Conservation (phyloP, 2,888 invertebrate species). For the Polyommatus icarus region DNA sequence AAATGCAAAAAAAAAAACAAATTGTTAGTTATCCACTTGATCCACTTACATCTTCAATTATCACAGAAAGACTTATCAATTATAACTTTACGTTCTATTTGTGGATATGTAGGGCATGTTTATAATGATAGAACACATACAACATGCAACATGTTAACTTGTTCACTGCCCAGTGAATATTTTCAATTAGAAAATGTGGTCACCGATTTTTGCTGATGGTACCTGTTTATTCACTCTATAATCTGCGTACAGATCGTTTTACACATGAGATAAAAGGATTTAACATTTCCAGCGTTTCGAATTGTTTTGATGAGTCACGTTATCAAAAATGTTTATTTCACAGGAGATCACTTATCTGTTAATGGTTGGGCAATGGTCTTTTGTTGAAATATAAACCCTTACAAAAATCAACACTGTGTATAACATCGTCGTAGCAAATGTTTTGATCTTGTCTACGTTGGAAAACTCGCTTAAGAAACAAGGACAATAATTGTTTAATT, state of each 20-base stretch:
- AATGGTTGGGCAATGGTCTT: neutral
- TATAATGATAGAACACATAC: neutral
- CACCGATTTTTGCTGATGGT: neutral
- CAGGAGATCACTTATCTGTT: conserved; percentile 1
- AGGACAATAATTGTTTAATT: too few relatives aligned
- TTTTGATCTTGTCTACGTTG: neutral
- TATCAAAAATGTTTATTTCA: neutral
- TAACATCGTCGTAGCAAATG: neutral
- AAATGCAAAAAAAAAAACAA: neutral
- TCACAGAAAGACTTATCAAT: neutral
- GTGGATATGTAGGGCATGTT: neutral
- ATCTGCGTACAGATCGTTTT: neutral
- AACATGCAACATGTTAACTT: neutral
- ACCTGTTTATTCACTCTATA: neutral
- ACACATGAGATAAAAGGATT: conserved; percentile 13
- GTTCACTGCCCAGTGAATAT: neutral
- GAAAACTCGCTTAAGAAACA: too few relatives aligned
- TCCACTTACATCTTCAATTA: neutral
- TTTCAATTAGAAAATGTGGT: neutral
- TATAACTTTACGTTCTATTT: neutral
- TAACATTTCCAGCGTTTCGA: conserved; percentile 1
- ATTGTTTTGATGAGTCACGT: conserved; percentile 4
- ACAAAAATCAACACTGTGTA: neutral
- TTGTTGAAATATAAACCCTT: neutral
- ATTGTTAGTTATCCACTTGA: too few relatives aligned